These are phyloP conservation scores for Ernsta delagoae DNA, from an alignment of 2,888 invertebrate species.

Conservation along the genomic window DNA sequence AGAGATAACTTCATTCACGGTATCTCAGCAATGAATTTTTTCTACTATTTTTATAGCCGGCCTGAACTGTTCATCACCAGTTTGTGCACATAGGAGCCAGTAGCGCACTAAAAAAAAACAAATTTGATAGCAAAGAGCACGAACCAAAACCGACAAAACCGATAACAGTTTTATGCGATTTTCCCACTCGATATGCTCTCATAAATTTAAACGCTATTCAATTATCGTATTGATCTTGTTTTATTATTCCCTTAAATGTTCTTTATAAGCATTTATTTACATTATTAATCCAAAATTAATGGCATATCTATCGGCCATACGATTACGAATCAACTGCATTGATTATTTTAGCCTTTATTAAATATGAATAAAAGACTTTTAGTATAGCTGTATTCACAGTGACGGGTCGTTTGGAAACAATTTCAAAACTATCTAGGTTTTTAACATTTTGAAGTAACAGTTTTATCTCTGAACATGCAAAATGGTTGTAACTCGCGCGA, in stretches of 20 bases:
- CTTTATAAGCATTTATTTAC: no score
- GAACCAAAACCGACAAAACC: slow-evolving; percentile 32
- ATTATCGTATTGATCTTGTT: background rate
- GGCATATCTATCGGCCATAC: no score
- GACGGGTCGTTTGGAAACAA: background rate
- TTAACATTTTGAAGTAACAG: slow-evolving; percentile 7
- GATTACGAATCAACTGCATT: no score
- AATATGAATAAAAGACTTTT: no score
- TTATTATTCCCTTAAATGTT: background rate
- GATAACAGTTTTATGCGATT: slow-evolving; percentile 35
- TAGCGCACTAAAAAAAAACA: slow-evolving; percentile 15
- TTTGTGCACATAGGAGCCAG: slow-evolving; percentile 22
- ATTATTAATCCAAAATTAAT: no score
- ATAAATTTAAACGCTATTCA: slow-evolving; percentile 13
- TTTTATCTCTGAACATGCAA: slow-evolving; percentile 4
- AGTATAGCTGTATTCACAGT: background rate
- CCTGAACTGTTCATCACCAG: slow-evolving; percentile 20
- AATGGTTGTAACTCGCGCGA: background rate
- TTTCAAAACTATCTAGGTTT: background rate
- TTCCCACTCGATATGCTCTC: slow-evolving; percentile 13
- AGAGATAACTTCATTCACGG: slow-evolving; percentile 18
- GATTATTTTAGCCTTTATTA: no score
- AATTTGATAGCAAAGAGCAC: slow-evolving; percentile 27
- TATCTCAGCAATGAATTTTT: slow-evolving; percentile 14
- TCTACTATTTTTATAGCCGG: slow-evolving; percentile 17